A percentile compares a stretch with the other conserved stretches of the same genome.
phyloP scores from a whole-genome alignment of 53 echinoderm and acorn worm species.

The Holothuria scabra region DNA sequence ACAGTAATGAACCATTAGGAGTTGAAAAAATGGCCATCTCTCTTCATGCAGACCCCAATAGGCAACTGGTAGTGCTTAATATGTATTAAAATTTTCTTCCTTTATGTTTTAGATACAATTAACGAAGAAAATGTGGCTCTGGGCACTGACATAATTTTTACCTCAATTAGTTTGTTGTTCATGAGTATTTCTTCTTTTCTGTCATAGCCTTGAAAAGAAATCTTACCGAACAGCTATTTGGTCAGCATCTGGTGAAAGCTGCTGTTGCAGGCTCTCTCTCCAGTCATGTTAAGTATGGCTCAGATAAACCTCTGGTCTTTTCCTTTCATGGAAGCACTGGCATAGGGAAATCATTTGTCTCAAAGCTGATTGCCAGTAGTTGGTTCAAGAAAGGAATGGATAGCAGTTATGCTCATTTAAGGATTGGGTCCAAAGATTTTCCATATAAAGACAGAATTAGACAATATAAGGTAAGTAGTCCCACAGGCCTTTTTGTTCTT shows the following conservation, averaged over 20 bases:
- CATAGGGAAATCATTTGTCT: slow-evolving; percentile 86
- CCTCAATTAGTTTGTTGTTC: no score
- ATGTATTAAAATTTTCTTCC: no score
- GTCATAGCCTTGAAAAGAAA: slow-evolving; percentile 61
- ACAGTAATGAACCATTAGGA: no score
- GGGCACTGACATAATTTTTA: no score
- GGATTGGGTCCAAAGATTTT: slow-evolving; percentile 57
- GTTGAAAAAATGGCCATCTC: no score
- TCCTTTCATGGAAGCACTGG: slow-evolving; percentile 94
- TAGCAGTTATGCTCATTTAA: slow-evolving; percentile 82
- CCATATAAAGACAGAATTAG: neutral
- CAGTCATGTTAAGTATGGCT: slow-evolving; percentile 56
- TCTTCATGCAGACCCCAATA: no score
- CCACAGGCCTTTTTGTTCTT: no score
- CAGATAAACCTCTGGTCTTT: slow-evolving; percentile 76
- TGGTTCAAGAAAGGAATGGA: slow-evolving; percentile 75
- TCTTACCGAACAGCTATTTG: slow-evolving; percentile 58
- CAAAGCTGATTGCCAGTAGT: slow-evolving; percentile 76
- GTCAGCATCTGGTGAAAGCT: slow-evolving; percentile 75
- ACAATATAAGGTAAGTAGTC: slow-evolving; percentile 13
- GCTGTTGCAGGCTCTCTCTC: slow-evolving; percentile 66
- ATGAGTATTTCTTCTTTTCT: no score
- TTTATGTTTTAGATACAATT: no score
- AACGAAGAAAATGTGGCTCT: no score
- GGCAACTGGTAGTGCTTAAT: no score